Evolutionary conservation across 2,113 vertebrate species (phyloP).

Genomic region (Laticauda colubrina): DNA sequence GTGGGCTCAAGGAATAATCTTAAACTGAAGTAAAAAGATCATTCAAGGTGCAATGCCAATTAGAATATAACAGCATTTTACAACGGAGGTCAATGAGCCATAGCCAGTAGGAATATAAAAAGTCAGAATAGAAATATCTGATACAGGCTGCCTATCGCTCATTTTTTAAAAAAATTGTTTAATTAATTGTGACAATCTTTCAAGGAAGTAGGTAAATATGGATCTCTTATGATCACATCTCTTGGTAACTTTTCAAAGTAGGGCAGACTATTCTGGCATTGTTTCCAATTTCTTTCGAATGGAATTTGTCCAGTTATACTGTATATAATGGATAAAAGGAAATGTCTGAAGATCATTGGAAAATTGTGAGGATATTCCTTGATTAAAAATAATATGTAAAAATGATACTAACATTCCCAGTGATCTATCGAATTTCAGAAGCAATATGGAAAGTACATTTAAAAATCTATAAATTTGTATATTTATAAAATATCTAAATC

Average conservation of each 20-base stretch:
- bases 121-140: conserved; percentile 26
- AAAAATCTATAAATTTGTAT: background rate
- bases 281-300: background rate
- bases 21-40: conserved; percentile 46
- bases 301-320: background rate
- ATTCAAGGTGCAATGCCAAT: conserved; percentile 45
- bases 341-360: background rate
- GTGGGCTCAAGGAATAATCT: conserved; percentile 29
- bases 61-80: conserved; percentile 43
- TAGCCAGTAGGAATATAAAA: conserved; percentile 46
- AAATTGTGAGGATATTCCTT: background rate
- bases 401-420: background rate
- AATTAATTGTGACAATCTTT: conserved; percentile 43
- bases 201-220: conserved; percentile 8
- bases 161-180: conserved; percentile 45
- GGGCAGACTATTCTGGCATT: fast-evolving
- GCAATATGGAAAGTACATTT: background rate
- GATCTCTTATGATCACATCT: conserved; percentile 24
- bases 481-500: background rate
- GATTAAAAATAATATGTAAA: background rate
- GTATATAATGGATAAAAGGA: background rate
- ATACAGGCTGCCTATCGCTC: conserved; percentile 41
- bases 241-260: conserved; percentile 22
- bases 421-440: background rate
- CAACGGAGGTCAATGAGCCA: conserved; percentile 38